Evolutionary conservation across 2,797 vertebrate genomes (phyloP).

Genomic region (Dallia pectoralis): DNA sequence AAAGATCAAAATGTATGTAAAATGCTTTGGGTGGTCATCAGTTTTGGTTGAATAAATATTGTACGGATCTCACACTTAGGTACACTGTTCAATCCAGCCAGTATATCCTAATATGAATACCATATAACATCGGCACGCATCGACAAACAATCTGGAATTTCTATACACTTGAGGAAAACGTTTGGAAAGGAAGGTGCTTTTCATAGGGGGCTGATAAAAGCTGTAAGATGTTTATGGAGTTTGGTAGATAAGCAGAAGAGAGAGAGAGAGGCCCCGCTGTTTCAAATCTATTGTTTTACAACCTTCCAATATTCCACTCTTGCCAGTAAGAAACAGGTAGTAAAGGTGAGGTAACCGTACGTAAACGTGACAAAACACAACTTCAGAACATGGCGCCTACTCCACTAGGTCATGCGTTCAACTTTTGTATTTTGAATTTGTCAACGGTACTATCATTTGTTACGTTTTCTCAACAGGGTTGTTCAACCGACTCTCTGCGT

Average conservation of each 20-base stretch:
- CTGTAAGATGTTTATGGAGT: neutral
- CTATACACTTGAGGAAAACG: neutral
- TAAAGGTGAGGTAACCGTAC: constrained; percentile 15
- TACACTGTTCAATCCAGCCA: neutral
- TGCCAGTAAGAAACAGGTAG: constrained; percentile 7
- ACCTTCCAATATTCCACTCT: neutral
- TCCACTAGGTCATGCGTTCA: neutral
- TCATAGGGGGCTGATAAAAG: neutral
- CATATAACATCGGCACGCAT: neutral
- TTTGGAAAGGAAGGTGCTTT: neutral
- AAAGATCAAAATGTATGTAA: constrained; percentile 53
- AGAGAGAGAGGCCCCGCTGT: neutral
- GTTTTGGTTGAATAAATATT: constrained; percentile 43
- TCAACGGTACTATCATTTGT: neutral
- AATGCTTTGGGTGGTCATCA: constrained; percentile 41
- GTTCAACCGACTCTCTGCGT: neutral
- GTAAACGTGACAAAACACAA: constrained; percentile 15
- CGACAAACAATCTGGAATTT: neutral
- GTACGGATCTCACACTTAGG: constrained; percentile 9
- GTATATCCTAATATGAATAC: neutral
- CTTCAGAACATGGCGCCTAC: neutral
- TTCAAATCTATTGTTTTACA: neutral
- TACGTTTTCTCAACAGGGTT: constrained; percentile 49
- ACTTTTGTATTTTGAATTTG: neutral
- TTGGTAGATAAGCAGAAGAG: neutral